A percentile compares a stretch with the other conserved stretches of the same genome.
phyloP scores from a whole-genome alignment of 2,888 invertebrate genomes.

The Gymnoscelis rufifasciata region DNA sequence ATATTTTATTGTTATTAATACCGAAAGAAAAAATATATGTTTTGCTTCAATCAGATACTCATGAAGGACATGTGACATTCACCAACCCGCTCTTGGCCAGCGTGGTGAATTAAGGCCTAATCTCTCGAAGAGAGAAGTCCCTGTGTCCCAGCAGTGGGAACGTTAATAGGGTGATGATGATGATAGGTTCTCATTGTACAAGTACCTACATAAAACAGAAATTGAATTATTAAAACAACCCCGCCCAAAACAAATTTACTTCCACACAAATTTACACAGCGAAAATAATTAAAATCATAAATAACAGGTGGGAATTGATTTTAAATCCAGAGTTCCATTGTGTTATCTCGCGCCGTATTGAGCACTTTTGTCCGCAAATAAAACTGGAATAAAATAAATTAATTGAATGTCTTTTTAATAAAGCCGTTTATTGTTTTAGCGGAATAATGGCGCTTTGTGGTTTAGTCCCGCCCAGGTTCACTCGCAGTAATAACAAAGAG shows the following conservation, averaged over 20 bases:
- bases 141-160: no score
- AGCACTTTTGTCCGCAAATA: slow-evolving; percentile 69
- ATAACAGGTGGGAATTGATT: slow-evolving; percentile 26
- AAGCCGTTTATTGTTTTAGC: slow-evolving; percentile 74
- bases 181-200: no score
- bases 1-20: no score
- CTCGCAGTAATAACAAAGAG: slow-evolving; percentile 57
- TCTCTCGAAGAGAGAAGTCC: no score
- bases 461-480: slow-evolving; percentile 59
- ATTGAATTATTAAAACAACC: neutral
- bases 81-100: no score
- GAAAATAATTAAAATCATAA: slow-evolving; percentile 14
- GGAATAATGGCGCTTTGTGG: slow-evolving; percentile 67
- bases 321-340: slow-evolving; percentile 23
- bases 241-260: neutral
- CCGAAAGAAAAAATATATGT: no score
- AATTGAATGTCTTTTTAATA: slow-evolving; percentile 78
- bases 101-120: no score
- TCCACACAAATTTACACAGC: neutral
- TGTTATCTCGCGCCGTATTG: slow-evolving; percentile 42
- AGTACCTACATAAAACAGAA: no score
- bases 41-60: no score
- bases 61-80: no score
- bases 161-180: no score
- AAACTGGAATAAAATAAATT: slow-evolving; percentile 76